Evolutionary conservation across 2,113 vertebrate genomes (phyloP).

Genomic region (Thalassarche chlororhynchos): DNA sequence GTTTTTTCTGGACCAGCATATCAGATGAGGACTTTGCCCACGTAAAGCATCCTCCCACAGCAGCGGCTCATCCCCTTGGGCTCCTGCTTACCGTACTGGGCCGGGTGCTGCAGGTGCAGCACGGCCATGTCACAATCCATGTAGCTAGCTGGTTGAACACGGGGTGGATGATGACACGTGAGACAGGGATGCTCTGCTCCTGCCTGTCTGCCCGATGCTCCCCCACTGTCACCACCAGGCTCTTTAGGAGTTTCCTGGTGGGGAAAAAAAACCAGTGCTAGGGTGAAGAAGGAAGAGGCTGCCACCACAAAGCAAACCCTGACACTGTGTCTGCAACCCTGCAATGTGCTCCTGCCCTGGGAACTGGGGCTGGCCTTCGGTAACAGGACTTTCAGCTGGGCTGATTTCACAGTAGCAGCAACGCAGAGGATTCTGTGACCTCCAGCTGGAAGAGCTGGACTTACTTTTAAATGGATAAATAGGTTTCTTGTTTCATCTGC

Average conservation of each 20-base stretch:
- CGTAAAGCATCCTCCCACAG: rapidly evolving
- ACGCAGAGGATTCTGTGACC: neutral
- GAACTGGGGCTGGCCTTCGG: neutral
- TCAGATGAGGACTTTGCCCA: neutral
- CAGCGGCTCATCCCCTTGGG: too few relatives aligned
- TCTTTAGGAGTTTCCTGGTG: neutral
- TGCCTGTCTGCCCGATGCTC: neutral
- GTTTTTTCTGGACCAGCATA: neutral
- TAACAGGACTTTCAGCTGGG: neutral
- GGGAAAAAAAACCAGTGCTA: neutral
- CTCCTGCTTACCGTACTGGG: neutral
- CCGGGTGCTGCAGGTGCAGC: neutral
- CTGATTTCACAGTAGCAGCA: neutral
- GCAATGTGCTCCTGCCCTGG: neutral
- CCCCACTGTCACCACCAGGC: neutral
- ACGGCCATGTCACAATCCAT: neutral
- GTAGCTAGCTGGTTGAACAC: neutral
- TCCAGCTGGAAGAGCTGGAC: neutral
- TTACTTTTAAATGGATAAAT: neutral
- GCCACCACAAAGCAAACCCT: neutral
- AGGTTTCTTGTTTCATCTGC: neutral
- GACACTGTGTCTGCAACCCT: neutral
- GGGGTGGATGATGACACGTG: neutral
- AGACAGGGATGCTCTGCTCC: neutral
- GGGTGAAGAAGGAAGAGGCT: neutral